phyloP scores from a whole-genome alignment of 1,140 invertebrate species.

The Lithobius niger region DNA sequence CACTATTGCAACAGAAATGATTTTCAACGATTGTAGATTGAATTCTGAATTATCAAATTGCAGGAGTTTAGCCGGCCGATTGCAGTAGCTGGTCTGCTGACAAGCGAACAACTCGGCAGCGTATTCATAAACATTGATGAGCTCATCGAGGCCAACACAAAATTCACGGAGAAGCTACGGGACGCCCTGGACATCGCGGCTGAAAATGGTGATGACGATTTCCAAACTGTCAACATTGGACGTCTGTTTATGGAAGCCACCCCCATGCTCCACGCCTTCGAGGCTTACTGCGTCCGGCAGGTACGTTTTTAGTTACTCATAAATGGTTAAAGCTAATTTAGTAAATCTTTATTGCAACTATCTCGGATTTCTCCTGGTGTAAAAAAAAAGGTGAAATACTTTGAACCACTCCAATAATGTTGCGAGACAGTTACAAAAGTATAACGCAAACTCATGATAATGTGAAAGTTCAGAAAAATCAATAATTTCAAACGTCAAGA shows the following conservation, averaged over 20 bases:
- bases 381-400: too few relatives aligned
- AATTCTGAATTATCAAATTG: too few relatives aligned
- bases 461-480: too few relatives aligned
- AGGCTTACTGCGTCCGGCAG: slow-evolving; percentile 74
- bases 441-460: too few relatives aligned
- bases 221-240: slow-evolving; percentile 77
- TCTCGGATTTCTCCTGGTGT: too few relatives aligned
- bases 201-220: slow-evolving; percentile 62
- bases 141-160: slow-evolving; percentile 72
- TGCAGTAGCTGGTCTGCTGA: slow-evolving; percentile 61
- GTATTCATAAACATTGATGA: slow-evolving; percentile 92
- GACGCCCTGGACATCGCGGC: slow-evolving; percentile 72
- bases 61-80: slow-evolving; percentile 92
- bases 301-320: slow-evolving; percentile 31
- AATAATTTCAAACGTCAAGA: too few relatives aligned
- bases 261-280: slow-evolving; percentile 86
- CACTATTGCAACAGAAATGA: too few relatives aligned
- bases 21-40: too few relatives aligned
- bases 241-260: slow-evolving; percentile 74
- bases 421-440: too few relatives aligned
- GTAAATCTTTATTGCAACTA: too few relatives aligned
- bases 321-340: too few relatives aligned
- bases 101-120: slow-evolving; percentile 48
- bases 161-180: slow-evolving; percentile 69
- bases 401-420: too few relatives aligned